These are phyloP conservation scores for Philonicus albiceps DNA, from an alignment of 2,888 invertebrate species.

Conservation along the genomic window DNA sequence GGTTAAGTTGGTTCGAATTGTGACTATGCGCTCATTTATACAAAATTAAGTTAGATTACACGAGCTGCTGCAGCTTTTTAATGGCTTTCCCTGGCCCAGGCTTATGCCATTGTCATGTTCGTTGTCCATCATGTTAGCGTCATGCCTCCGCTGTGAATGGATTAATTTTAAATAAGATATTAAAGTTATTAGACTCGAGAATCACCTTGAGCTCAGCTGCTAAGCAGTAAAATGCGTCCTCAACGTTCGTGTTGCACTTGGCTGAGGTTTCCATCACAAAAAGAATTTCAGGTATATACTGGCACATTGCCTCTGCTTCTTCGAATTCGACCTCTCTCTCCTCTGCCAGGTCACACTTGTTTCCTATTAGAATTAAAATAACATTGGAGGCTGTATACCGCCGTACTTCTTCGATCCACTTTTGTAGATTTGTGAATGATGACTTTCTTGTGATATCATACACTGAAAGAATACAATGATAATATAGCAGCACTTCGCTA, in stretches of 20 bases:
- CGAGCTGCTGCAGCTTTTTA: slow-evolving; percentile 73
- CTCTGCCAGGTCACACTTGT: slow-evolving; percentile 86
- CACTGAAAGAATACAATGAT: slow-evolving; percentile 66
- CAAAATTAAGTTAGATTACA: slow-evolving; percentile 60
- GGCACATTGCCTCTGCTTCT: slow-evolving; percentile 87
- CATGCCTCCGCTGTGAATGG: slow-evolving; percentile 75
- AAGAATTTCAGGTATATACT: slow-evolving; percentile 85
- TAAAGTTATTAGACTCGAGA: not conserved
- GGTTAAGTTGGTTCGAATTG: not conserved
- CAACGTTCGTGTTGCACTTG: slow-evolving; percentile 90
- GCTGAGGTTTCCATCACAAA: slow-evolving; percentile 90
- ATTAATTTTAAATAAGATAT: not conserved
- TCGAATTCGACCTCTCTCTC: slow-evolving; percentile 84
- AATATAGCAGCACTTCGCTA: not conserved
- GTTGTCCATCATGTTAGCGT: slow-evolving; percentile 70
- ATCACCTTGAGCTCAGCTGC: slow-evolving; percentile 85
- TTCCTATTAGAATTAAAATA: slow-evolving; percentile 89
- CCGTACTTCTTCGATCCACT: slow-evolving; percentile 96
- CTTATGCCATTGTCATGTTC: slow-evolving; percentile 72
- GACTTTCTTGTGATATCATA: slow-evolving; percentile 95
- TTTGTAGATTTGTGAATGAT: slow-evolving; percentile 88
- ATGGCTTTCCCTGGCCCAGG: slow-evolving; percentile 72
- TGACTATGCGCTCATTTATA: not conserved
- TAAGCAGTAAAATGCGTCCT: slow-evolving; percentile 84
- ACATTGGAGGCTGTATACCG: slow-evolving; percentile 93